Conservation (phyloP, 1,140 invertebrate species). For the Drosophila busckii region DNA sequence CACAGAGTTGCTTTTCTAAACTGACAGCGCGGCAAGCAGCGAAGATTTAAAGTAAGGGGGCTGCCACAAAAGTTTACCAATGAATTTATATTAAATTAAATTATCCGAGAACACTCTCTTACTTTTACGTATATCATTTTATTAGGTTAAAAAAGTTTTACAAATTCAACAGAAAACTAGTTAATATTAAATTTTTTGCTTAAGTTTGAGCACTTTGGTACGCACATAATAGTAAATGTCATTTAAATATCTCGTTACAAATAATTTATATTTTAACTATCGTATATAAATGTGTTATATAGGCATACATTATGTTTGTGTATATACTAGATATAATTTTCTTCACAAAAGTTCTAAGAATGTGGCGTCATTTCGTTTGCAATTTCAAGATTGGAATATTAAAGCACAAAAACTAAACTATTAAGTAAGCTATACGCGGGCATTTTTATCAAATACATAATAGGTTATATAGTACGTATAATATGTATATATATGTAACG, state of each 20-base stretch:
- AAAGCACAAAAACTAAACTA: conserved; percentile 43
- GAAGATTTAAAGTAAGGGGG: too few species aligned
- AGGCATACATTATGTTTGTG: conserved; percentile 15
- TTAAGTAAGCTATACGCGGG: conserved; percentile 13
- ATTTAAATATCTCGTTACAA: conserved; percentile 49
- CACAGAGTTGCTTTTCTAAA: conserved; percentile 17
- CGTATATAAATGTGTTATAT: conserved; percentile 40
- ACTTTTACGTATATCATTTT: conserved; percentile 45
- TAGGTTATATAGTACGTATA: conserved; percentile 21
- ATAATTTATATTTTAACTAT: conserved; percentile 45
- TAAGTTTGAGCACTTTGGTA: conserved; percentile 68
- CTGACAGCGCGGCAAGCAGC: neutral
- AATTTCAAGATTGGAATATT: conserved; percentile 46
- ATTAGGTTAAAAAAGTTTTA: conserved; percentile 61
- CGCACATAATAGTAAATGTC: conserved; percentile 52
- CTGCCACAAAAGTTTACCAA: too few species aligned
- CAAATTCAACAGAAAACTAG: conserved; percentile 66
- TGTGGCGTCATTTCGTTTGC: conserved; percentile 33
- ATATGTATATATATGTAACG: conserved; percentile 29
- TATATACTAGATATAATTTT: conserved; percentile 30
- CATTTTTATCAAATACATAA: conserved; percentile 36
- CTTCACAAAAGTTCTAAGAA: conserved; percentile 41
- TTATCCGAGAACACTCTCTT: too few species aligned
- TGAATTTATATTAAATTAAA: neutral
- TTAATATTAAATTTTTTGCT: conserved; percentile 42